Percentiles rank a stretch among this genome's conserved stretches.
These are phyloP conservation scores for Tethya wilhelma DNA, from an alignment of 37 sponge, comb jelly and placozoan genomes.

Conservation along the genomic window DNA sequence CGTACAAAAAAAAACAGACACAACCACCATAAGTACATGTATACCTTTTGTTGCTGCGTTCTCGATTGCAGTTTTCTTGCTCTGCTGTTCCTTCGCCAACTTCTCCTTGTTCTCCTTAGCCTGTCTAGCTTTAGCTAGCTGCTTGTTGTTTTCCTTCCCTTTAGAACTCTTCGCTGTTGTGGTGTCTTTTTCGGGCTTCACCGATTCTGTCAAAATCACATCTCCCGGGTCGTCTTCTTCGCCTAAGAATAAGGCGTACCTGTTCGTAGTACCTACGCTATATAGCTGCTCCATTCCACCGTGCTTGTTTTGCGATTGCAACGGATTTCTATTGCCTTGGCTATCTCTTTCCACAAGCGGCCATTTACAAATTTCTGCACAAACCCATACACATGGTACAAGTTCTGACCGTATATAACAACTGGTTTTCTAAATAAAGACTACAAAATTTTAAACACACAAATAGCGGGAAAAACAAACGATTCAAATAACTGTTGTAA, in stretches of 20 bases:
- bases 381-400: neutral
- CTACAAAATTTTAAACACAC: no score
- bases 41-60: constrained; percentile 18
- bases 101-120: constrained; percentile 56
- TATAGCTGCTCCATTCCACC: constrained; percentile 65
- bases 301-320: constrained; percentile 20
- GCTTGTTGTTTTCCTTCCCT: constrained; percentile 2
- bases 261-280: constrained; percentile 72
- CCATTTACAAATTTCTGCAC: constrained; percentile 44
- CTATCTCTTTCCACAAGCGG: constrained; percentile 29
- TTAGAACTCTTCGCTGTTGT: neutral
- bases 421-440: no score
- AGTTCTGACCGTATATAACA: no score
- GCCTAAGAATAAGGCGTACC: constrained; percentile 73
- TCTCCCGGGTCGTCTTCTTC: constrained; percentile 90
- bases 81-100: constrained; percentile 3
- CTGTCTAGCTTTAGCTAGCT: neutral
- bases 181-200: constrained; percentile 11
- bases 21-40: no score
- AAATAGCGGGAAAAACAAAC: no score
- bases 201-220: constrained; percentile 12
- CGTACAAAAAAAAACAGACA: constrained; percentile 1
- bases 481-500: no score
- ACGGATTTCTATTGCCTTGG: constrained; percentile 4
- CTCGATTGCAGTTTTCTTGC: neutral